phyloP scores from a whole-genome alignment of 2,797 vertebrate species.

The Carcharodon carcharias region DNA sequence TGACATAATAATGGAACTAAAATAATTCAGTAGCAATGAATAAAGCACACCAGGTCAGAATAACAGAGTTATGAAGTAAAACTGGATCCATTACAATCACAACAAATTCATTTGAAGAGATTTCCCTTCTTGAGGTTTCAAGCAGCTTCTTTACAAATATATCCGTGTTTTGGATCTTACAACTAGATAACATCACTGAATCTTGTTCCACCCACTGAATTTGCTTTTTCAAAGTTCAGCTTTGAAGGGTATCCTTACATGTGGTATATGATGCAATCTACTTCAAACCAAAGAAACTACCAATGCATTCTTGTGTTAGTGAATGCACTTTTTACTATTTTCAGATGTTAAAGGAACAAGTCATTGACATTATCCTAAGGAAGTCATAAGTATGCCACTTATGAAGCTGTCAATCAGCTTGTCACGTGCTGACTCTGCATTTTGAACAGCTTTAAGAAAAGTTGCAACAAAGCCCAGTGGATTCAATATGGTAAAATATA shows the following conservation, averaged over 20 bases:
- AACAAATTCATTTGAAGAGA: background rate
- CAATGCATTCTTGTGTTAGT: too few relatives aligned
- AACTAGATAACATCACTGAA: background rate
- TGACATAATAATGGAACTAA: background rate
- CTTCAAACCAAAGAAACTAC: background rate
- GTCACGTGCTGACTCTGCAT: background rate
- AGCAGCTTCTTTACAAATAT: background rate
- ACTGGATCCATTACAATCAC: background rate
- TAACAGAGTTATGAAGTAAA: constrained; percentile 3
- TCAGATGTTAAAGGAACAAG: background rate
- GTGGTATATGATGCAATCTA: background rate
- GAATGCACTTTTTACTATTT: background rate
- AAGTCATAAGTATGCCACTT: background rate
- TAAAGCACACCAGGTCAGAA: background rate
- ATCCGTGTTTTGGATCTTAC: background rate
- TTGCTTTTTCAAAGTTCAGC: background rate
- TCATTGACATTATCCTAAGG: background rate
- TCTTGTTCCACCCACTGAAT: background rate
- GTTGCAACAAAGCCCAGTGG: background rate
- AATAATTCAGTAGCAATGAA: background rate
- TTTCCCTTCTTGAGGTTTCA: background rate
- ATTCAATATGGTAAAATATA: background rate
- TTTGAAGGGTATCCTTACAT: background rate
- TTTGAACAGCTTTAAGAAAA: background rate
- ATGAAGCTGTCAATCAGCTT: background rate